A percentile compares a stretch with the other conserved stretches of the same genome.
Conservation (phyloP, 2,797 vertebrate species). For the Smutsia temminckii region DNA sequence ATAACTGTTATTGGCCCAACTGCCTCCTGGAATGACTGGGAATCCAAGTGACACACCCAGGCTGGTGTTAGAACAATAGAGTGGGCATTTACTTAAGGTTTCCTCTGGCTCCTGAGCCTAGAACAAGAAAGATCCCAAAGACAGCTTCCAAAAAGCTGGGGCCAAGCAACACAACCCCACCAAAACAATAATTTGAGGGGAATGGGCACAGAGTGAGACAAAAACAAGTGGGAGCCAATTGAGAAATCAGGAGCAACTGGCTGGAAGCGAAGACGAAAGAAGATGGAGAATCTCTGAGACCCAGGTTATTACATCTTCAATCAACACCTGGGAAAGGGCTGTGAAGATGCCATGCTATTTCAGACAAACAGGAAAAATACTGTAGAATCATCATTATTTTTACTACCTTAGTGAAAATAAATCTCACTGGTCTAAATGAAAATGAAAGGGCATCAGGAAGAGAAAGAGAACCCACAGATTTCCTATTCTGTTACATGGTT, state of each 20-base stretch:
- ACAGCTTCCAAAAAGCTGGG: conserved; percentile 10
- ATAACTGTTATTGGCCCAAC: background rate
- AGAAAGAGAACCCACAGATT: conserved; percentile 74
- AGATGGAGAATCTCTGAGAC: background rate
- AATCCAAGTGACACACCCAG: background rate
- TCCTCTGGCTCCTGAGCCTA: background rate
- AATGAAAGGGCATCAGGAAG: conserved; percentile 70
- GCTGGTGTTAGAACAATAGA: background rate
- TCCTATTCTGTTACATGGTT: conserved; percentile 57
- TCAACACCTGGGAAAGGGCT: background rate
- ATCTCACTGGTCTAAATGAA: conserved; percentile 44
- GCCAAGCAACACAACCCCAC: background rate
- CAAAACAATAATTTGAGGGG: background rate
- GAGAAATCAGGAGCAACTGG: background rate
- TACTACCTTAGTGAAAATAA: background rate
- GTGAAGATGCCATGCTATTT: background rate
- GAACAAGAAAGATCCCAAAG: background rate
- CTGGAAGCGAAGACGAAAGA: background rate
- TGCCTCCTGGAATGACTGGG: background rate
- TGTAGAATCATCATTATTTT: background rate
- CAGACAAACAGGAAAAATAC: background rate
- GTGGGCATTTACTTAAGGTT: background rate
- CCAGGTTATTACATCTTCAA: background rate
- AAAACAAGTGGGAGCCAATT: background rate
- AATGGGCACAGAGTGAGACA: background rate